Evolutionary conservation across 2,113 vertebrate species (phyloP).

Genomic region (Macroglossus sobrinus): DNA sequence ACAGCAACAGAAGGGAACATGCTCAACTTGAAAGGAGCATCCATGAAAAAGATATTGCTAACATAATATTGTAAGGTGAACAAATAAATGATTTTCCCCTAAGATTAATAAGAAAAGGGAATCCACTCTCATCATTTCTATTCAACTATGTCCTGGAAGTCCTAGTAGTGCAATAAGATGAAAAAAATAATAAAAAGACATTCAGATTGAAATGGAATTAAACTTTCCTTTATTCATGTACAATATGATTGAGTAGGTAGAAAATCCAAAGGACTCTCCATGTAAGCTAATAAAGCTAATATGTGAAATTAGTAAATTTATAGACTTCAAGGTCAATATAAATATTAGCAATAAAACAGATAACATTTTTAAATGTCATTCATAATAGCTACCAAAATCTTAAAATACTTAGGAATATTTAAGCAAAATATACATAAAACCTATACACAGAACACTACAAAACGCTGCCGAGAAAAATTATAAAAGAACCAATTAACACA

Average conservation of each 20-base stretch:
- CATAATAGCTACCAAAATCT: neutral
- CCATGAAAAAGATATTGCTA: neutral
- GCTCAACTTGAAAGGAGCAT: neutral
- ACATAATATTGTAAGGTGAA: neutral
- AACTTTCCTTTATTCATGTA: neutral
- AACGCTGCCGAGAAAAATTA: neutral
- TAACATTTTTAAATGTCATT: neutral
- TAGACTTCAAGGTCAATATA: neutral
- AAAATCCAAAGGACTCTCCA: neutral
- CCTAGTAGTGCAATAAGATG: neutral
- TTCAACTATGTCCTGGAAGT: neutral
- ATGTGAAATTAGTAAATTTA: neutral
- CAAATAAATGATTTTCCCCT: neutral
- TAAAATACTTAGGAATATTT: neutral
- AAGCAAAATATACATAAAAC: neutral
- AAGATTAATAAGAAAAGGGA: neutral
- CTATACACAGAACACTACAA: neutral
- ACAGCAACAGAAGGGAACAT: neutral
- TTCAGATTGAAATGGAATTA: neutral
- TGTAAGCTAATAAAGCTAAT: neutral
- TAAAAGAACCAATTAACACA: neutral
- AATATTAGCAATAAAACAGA: neutral
- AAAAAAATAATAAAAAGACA: neutral
- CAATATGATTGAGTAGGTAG: neutral
- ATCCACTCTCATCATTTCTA: neutral